phyloP scores from a whole-genome alignment of 2,888 invertebrate species.

The Yponomeuta cagnagella region DNA sequence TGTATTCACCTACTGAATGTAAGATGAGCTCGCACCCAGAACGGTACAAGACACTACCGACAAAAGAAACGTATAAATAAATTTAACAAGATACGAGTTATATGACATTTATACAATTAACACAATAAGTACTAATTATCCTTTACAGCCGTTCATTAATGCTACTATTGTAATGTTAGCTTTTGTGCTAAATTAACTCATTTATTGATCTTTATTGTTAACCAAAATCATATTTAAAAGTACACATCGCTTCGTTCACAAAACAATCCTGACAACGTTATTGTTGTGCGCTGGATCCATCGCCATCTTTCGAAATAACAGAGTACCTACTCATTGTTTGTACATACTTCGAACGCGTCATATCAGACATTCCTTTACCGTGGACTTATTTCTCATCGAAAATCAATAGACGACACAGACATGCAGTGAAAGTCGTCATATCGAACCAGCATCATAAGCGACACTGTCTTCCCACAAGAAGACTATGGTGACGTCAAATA shows the following conservation, averaged over 20 bases:
- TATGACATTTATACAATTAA: conserved; percentile 53
- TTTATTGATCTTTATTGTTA: conserved; percentile 16
- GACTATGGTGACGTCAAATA: background rate
- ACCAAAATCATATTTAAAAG: conserved; percentile 11
- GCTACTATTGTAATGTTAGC: conserved; percentile 49
- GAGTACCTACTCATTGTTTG: conserved; percentile 8
- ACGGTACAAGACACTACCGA: conserved; percentile 7
- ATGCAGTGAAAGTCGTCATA: background rate
- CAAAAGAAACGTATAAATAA: conserved; percentile 8
- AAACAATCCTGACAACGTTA: conserved; percentile 7
- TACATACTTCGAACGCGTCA: conserved; percentile 11
- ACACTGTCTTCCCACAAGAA: background rate
- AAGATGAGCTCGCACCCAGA: conserved; percentile 6
- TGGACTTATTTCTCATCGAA: conserved; percentile 1
- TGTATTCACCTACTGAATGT: conserved; percentile 7
- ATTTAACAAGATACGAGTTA: conserved; percentile 7
- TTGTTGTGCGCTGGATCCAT: conserved; percentile 10
- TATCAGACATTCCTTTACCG: conserved; percentile 7
- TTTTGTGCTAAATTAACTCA: conserved; percentile 30
- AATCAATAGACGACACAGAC: background rate
- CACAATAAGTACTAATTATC: conserved; percentile 48
- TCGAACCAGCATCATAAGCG: background rate
- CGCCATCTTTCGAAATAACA: conserved; percentile 4
- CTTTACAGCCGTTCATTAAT: conserved; percentile 37
- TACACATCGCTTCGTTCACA: conserved; percentile 6